These are phyloP conservation scores for Dallia pectoralis DNA, from an alignment of 2,797 vertebrate genomes.

Conservation along the genomic window DNA sequence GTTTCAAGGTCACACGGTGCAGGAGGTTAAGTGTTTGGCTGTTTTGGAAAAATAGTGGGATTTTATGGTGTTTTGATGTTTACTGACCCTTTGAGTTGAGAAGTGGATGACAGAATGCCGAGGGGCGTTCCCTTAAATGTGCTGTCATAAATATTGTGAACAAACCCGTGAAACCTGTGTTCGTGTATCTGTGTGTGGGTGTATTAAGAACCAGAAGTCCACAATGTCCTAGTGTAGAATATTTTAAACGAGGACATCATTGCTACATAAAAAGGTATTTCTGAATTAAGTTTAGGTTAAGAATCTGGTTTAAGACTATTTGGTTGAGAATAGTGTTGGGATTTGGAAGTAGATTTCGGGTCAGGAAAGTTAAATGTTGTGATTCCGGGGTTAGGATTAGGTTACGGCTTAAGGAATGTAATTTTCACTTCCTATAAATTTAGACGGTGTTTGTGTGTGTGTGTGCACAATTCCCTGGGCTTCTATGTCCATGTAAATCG, in stretches of 20 bases:
- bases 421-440: no score
- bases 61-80: conserved; percentile 4
- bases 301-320: no score
- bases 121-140: conserved; percentile 6
- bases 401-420: no score
- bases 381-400: no score
- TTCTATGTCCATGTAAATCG: neutral
- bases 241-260: no score
- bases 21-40: conserved; percentile 1
- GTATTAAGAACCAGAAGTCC: no score
- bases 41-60: neutral
- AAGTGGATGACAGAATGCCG: neutral
- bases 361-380: no score
- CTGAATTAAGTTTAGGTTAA: no score
- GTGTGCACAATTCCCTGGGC: neutral
- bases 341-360: no score
- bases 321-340: no score
- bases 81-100: neutral
- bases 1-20: neutral
- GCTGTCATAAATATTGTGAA: conserved; percentile 17
- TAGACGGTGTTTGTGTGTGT: neutral
- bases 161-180: neutral
- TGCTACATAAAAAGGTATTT: no score
- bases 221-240: no score
- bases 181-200: neutral